A percentile compares a stretch with the other conserved stretches of the same genome.
These are phyloP conservation scores for Micropoecilia bifurca DNA, from an alignment of 2,797 vertebrate genomes.

Conservation along the genomic window DNA sequence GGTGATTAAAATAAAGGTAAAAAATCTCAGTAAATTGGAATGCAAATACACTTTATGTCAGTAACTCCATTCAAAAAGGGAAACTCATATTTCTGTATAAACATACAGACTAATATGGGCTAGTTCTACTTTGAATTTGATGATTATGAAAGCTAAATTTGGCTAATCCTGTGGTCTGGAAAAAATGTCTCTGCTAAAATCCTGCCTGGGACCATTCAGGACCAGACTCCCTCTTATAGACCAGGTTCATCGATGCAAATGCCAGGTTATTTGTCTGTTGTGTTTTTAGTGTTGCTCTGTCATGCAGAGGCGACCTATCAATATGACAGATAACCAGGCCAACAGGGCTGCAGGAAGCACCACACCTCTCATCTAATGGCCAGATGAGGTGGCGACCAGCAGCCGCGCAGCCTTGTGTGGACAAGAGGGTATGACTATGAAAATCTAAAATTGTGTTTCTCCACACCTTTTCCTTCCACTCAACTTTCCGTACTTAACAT, in stretches of 20 bases:
- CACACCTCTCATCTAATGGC: background rate
- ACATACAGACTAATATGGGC: background rate
- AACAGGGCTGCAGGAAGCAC: background rate
- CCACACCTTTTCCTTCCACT: background rate
- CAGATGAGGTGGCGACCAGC: background rate
- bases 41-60: background rate
- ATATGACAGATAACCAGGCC: background rate
- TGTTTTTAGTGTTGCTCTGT: background rate
- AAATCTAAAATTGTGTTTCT: background rate
- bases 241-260: background rate
- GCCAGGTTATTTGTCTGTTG: background rate
- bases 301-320: background rate
- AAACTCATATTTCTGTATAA: background rate
- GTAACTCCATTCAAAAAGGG: background rate
- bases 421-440: background rate
- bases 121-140: background rate
- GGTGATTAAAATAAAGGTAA: background rate
- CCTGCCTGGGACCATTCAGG: background rate
- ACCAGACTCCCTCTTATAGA: background rate
- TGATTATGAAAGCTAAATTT: background rate
- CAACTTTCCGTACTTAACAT: background rate
- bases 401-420: background rate
- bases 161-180: background rate
- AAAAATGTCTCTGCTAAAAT: background rate
- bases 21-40: background rate